Evolutionary conservation across 2,888 invertebrate genomes (phyloP).

Genomic region (Drosophila longiperda): DNA sequence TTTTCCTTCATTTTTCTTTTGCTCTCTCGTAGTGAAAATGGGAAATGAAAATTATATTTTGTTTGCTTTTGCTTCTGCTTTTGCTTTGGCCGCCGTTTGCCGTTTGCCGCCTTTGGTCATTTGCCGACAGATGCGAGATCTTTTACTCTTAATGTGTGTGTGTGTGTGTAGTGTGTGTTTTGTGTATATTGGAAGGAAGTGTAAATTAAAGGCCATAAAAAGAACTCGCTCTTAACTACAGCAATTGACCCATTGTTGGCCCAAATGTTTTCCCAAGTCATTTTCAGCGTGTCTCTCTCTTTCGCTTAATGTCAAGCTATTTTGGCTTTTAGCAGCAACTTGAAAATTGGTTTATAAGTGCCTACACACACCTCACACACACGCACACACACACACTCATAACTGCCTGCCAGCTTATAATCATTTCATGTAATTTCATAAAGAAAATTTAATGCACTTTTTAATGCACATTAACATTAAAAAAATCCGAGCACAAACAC

Average conservation of each 20-base stretch:
- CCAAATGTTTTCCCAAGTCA: conserved; percentile 53
- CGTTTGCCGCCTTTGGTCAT: conserved; percentile 43
- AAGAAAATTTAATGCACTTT: conserved; percentile 57
- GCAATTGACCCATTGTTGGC: conserved; percentile 33
- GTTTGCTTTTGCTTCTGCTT: conserved; percentile 63
- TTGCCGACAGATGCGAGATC: conserved; percentile 25
- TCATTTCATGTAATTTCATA: conserved; percentile 56
- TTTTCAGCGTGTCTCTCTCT: conserved; percentile 53
- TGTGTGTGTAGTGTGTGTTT: conserved; percentile 19
- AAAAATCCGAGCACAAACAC: conserved; percentile 42
- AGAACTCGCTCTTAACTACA: conserved; percentile 3
- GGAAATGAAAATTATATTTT: conserved; percentile 78
- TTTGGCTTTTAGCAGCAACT: conserved; percentile 76
- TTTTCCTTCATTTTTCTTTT: not conserved
- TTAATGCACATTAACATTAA: conserved; percentile 66
- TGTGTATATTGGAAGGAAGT: conserved; percentile 66
- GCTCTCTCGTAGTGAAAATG: conserved; percentile 38
- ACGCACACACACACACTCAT: conserved; percentile 9
- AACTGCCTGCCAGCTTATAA: conserved; percentile 39
- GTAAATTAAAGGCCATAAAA: conserved; percentile 77
- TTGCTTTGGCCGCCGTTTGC: conserved; percentile 27
- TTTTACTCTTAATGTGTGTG: conserved; percentile 33
- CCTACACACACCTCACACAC: conserved; percentile 32
- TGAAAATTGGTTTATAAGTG: conserved; percentile 71
- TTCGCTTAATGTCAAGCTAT: conserved; percentile 66